A percentile compares a stretch with the other conserved stretches of the same genome.
Conservation (phyloP, 2,113 vertebrate species). For the Ivindomyrus marchei region DNA sequence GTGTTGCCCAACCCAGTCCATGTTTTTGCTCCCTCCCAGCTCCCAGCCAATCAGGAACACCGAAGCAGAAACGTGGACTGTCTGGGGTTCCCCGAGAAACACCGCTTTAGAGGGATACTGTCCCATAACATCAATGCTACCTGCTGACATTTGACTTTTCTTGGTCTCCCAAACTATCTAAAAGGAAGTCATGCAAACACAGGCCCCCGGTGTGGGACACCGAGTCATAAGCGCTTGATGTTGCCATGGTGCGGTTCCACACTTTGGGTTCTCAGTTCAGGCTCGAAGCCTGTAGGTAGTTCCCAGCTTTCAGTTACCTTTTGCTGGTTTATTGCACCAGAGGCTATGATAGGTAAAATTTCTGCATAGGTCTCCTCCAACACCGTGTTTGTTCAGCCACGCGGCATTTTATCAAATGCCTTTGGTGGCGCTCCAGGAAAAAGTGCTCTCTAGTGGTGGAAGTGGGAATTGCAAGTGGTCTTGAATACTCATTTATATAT, state of each 20-base stretch:
- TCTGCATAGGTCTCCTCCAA: too few relatives aligned
- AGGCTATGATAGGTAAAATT: too few relatives aligned
- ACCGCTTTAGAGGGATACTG: not conserved
- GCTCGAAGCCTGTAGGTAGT: not conserved
- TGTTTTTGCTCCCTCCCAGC: too few relatives aligned
- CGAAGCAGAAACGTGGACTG: too few relatives aligned
- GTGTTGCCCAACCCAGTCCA: too few relatives aligned
- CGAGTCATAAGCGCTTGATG: not conserved
- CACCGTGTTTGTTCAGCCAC: too few relatives aligned
- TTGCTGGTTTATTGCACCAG: too few relatives aligned
- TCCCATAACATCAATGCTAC: not conserved
- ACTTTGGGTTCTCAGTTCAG: not conserved
- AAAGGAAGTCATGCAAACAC: not conserved
- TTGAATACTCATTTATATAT: not conserved
- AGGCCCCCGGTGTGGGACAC: not conserved
- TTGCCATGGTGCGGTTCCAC: not conserved
- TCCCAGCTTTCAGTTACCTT: not conserved
- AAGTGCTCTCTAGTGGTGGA: not conserved
- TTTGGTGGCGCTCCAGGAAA: not conserved
- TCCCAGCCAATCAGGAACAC: too few relatives aligned
- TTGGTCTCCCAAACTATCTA: not conserved
- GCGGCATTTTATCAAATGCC: not conserved
- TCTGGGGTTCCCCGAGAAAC: too few relatives aligned
- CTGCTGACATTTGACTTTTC: not conserved
- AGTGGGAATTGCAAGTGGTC: not conserved